phyloP scores from a whole-genome alignment of 1,140 invertebrate species.

The Trichonephila clavipes region DNA sequence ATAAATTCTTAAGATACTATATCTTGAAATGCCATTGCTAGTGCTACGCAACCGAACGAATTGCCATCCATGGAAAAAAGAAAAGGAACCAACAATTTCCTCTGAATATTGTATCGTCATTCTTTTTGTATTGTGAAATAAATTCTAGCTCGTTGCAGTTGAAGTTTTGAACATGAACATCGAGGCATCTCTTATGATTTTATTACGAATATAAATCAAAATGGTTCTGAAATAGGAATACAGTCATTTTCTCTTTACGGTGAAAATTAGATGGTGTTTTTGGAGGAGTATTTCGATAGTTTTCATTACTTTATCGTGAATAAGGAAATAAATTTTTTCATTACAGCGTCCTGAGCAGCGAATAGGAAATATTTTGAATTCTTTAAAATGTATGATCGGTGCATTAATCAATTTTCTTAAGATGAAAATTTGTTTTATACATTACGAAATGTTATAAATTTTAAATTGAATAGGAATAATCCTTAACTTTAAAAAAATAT shows the following conservation, averaged over 20 bases:
- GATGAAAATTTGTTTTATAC: too few relatives aligned
- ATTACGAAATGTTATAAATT: too few relatives aligned
- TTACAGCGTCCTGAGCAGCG: too few relatives aligned
- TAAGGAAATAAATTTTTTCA: too few relatives aligned
- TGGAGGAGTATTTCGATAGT: too few relatives aligned
- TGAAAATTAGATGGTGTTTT: too few relatives aligned
- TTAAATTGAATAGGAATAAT: too few relatives aligned
- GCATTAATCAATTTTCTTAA: too few relatives aligned
- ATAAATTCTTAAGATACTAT: slow-evolving; percentile 54
- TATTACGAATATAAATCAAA: background rate
- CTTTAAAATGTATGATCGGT: too few relatives aligned
- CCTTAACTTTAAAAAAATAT: too few relatives aligned
- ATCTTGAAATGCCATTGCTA: background rate
- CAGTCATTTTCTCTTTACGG: background rate
- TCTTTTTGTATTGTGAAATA: slow-evolving; percentile 19
- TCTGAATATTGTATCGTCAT: background rate
- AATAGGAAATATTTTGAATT: too few relatives aligned
- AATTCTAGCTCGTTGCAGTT: background rate
- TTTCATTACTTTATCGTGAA: too few relatives aligned
- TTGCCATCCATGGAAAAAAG: background rate
- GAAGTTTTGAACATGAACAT: background rate
- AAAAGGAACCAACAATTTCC: slow-evolving; percentile 5
- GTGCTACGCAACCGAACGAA: background rate
- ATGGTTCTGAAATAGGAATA: slow-evolving; percentile 1
- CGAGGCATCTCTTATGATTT: slow-evolving; percentile 7